Percentiles rank a stretch among this genome's conserved stretches.
phyloP scores from a whole-genome alignment of 2,113 vertebrate species.

The Tangachromis dhanisi region DNA sequence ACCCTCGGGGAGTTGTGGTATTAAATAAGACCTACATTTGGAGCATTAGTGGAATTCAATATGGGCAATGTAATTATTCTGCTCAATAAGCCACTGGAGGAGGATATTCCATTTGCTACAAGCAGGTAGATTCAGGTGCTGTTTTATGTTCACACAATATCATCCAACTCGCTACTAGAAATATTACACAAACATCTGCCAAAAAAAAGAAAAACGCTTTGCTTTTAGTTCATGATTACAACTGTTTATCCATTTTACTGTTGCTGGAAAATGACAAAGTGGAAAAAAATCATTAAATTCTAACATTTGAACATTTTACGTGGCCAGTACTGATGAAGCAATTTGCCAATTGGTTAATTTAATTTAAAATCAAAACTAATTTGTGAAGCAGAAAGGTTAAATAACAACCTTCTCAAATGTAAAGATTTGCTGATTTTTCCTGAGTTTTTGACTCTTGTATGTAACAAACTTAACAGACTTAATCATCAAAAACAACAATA shows the following conservation, averaged over 20 bases:
- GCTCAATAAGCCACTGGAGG: conserved; percentile 73
- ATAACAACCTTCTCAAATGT: background rate
- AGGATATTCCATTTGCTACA: conserved; percentile 68
- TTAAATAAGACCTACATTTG: conserved; percentile 73
- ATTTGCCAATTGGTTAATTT: background rate
- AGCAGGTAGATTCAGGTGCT: conserved; percentile 50
- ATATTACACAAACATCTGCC: background rate
- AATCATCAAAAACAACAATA: background rate
- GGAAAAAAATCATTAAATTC: background rate
- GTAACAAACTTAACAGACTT: background rate
- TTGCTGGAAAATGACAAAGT: background rate
- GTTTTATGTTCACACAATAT: conserved; percentile 56
- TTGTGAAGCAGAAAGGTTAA: background rate
- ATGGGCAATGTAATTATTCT: conserved; percentile 74
- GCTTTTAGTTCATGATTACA: background rate
- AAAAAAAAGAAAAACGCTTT: background rate
- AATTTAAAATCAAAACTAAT: background rate
- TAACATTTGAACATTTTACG: background rate
- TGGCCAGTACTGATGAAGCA: background rate
- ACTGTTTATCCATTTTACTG: background rate
- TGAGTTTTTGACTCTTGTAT: background rate
- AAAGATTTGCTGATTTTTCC: background rate
- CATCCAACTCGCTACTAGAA: conserved; percentile 22
- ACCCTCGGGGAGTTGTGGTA: conserved; percentile 63
- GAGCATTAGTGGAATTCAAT: conserved; percentile 73